Evolutionary conservation across 2,797 vertebrate species (phyloP), one percentile per base, ranked within the genome.

Genomic region (Poecile montanus): DNA sequence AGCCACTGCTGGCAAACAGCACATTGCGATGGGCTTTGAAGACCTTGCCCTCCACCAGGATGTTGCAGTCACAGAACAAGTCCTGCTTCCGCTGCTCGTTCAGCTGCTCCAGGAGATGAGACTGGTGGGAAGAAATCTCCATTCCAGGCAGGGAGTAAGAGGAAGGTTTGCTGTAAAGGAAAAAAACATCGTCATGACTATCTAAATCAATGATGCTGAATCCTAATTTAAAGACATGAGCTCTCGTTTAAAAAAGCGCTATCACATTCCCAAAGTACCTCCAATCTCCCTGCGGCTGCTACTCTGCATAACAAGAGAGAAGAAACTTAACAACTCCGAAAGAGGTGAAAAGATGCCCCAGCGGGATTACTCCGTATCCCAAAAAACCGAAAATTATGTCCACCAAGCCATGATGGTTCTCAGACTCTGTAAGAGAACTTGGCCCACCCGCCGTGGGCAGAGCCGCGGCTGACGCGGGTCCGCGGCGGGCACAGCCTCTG

Each of bases 21-120:
- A 99, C 98, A 65, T 99, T 99, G 50, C 99, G 98, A 91, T 99
- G 99, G 3, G 99, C 99, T 85, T 98, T 98, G 97, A 99, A 99
- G 94, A 99, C 98, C 95, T 99, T 98, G 22, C 99, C 99, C 97
- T 99, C 99, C 19, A 99, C 99, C 91, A 99, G 92, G 88, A 99
- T 98, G 15, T 94, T 99, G 98, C 99, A 99, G 97, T 99, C 99
- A 19, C 99, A 99, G 97, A 99, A 99, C 6, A 99, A 97, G 53
- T 99, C 99, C 89, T 99, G 99, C 67, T 96, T 98, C 42, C 99
- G 98, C 93, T 99, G 99, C 38, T 99, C 98, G 44, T 99, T 99
- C 60, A 99, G 98, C 84, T 99, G 99, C 92, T 99, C 98, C 50
- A 99, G 97, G 88, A 99, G 98, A 94, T 97, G 98, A 94, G 97